These are phyloP conservation scores for Lucilia sericata DNA, from an alignment of 1,140 invertebrate species.

Conservation along the genomic window DNA sequence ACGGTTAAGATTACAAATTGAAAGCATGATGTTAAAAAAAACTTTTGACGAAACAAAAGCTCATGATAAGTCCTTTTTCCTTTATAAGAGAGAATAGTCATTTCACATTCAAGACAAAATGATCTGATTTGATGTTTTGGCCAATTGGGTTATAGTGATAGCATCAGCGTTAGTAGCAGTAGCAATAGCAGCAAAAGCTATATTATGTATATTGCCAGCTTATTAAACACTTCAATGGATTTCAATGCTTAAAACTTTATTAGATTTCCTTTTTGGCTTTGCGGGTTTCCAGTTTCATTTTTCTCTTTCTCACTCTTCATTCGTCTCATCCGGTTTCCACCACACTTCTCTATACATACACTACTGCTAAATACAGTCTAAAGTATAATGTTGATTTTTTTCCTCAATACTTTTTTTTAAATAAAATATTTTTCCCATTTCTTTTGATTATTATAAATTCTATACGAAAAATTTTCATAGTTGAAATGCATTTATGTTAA, in stretches of 20 bases:
- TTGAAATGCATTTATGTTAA: slow-evolving; percentile 19
- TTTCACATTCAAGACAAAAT: no score
- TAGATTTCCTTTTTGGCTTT: slow-evolving; percentile 27
- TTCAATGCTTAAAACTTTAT: slow-evolving; percentile 25
- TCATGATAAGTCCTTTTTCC: no score
- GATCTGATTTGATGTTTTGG: no score
- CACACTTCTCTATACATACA: no score
- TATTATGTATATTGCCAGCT: slow-evolving; percentile 6
- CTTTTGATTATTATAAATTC: neutral
- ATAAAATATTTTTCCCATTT: neutral
- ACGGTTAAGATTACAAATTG: no score
- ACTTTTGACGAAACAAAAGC: no score
- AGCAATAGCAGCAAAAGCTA: neutral
- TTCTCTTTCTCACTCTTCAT: neutral
- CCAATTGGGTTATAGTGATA: no score
- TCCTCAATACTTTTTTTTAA: no score
- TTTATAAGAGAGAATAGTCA: no score
- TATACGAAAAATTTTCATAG: neutral
- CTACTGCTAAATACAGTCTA: neutral
- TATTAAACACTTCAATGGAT: slow-evolving; percentile 26
- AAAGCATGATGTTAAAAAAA: no score
- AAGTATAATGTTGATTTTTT: neutral
- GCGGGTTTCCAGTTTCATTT: slow-evolving; percentile 14
- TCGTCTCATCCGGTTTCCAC: neutral
- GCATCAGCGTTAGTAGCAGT: neutral